These are phyloP conservation scores for Dromiciops gliroides DNA, from an alignment of 2,113 vertebrate species.

Conservation along the genomic window DNA sequence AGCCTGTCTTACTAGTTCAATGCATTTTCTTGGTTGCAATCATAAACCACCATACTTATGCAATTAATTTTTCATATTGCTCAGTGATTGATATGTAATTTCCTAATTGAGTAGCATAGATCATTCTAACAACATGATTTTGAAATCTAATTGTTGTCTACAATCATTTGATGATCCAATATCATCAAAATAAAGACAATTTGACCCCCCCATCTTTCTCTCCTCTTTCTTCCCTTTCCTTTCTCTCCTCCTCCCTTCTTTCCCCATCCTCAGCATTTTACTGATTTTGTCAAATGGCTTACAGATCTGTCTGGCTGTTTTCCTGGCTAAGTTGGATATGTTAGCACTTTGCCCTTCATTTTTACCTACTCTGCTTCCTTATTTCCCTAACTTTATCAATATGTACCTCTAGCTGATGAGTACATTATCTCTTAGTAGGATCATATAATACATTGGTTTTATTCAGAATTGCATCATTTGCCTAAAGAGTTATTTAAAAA, in stretches of 20 bases:
- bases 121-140: conserved; percentile 47
- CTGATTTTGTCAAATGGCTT: conserved; percentile 55
- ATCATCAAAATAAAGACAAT: conserved; percentile 58
- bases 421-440: conserved; percentile 50
- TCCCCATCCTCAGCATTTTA: conserved; percentile 41
- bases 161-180: conserved; percentile 43
- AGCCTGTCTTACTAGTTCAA: conserved; percentile 49
- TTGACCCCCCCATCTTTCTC: not conserved
- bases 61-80: conserved; percentile 70
- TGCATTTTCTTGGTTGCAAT: conserved; percentile 51
- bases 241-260: not conserved
- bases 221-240: too few species aligned
- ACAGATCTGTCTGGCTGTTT: conserved; percentile 53
- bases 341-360: conserved; percentile 53
- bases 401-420: conserved; percentile 45
- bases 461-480: conserved; percentile 62
- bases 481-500: conserved; percentile 41
- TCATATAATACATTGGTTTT: conserved; percentile 28
- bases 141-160: conserved; percentile 37
- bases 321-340: conserved; percentile 51
- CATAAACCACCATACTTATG: conserved; percentile 55
- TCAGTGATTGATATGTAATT: conserved; percentile 61
- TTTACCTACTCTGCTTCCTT: conserved; percentile 64
- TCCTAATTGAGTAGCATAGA: conserved; percentile 34
- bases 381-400: conserved; percentile 53